Percentiles rank a stretch among this genome's conserved stretches.
phyloP scores from a whole-genome alignment of 2,888 invertebrate species.

The Drosophila cracens region DNA sequence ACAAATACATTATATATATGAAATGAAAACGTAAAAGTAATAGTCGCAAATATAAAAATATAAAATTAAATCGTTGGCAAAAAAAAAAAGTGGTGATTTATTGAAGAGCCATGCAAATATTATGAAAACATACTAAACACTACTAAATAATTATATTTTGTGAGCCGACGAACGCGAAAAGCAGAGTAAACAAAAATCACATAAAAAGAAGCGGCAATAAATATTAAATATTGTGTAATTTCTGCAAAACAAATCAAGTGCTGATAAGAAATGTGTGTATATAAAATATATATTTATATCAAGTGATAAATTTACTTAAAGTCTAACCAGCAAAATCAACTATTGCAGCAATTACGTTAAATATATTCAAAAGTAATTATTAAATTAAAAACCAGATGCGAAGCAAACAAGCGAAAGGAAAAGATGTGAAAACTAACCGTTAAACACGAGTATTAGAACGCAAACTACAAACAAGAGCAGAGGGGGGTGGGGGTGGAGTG shows the following conservation, averaged over 20 bases:
- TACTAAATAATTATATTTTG: conserved; percentile 6
- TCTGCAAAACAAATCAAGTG: not conserved
- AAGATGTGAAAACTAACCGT: not conserved
- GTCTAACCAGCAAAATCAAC: not conserved
- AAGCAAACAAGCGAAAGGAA: conserved; percentile 6
- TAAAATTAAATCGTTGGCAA: conserved; percentile 29
- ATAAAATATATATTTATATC: not conserved
- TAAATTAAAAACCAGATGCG: conserved; percentile 2
- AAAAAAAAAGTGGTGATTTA: conserved; percentile 12
- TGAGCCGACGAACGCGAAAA: conserved; percentile 1
- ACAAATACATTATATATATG: not conserved
- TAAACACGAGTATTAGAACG: not conserved
- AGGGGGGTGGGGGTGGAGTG: not conserved
- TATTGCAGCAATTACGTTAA: not conserved
- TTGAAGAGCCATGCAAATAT: conserved; percentile 2
- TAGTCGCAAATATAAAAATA: not conserved
- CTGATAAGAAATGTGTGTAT: not conserved
- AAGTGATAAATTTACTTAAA: not conserved
- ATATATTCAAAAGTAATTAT: not conserved
- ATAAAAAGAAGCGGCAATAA: conserved; percentile 10
- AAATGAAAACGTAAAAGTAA: not conserved
- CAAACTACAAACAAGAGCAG: not conserved
- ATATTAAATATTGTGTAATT: conserved; percentile 42
- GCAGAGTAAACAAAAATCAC: conserved; percentile 25
- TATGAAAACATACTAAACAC: not conserved